Percentiles rank a stretch among this genome's conserved stretches.
phyloP scores from a whole-genome alignment of 2,113 vertebrate genomes.

The Cettia cetti region DNA sequence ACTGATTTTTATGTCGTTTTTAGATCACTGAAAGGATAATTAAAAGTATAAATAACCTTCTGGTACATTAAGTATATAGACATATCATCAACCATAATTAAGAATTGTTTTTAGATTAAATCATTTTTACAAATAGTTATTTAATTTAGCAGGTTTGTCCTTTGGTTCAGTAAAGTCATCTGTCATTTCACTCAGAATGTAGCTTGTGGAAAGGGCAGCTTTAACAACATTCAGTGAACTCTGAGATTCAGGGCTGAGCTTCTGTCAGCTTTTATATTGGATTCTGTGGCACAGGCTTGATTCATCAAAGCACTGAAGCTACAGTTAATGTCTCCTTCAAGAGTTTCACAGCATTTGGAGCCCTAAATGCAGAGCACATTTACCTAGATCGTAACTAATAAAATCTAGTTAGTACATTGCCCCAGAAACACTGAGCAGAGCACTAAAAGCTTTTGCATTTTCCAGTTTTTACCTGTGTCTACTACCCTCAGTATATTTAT shows the following conservation, averaged over 20 bases:
- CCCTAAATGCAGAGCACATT: not conserved
- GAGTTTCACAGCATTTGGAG: not conserved
- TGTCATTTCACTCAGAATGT: not conserved
- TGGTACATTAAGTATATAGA: not conserved
- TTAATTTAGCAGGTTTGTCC: slow-evolving; percentile 32
- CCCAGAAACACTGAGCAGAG: not conserved
- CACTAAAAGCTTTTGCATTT: not conserved
- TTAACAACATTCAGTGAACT: not conserved
- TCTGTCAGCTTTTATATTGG: not conserved
- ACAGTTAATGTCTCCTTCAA: not conserved
- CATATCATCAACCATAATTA: slow-evolving; percentile 32
- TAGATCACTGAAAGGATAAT: slow-evolving; percentile 49
- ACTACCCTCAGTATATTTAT: not conserved
- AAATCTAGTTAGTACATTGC: not conserved
- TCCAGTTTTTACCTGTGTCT: not conserved
- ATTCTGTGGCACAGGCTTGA: not conserved
- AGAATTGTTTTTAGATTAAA: slow-evolving; percentile 44
- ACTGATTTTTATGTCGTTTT: slow-evolving; percentile 55
- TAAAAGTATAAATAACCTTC: slow-evolving; percentile 59
- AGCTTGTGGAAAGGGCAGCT: not conserved
- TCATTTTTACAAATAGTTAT: slow-evolving; percentile 22
- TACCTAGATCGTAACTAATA: not conserved
- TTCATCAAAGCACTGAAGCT: not conserved
- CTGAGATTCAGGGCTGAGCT: not conserved
- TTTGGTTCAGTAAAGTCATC: slow-evolving; percentile 7